These are phyloP conservation scores for Drosophila acutilabella DNA, from an alignment of 2,888 invertebrate genomes.

Conservation along the genomic window DNA sequence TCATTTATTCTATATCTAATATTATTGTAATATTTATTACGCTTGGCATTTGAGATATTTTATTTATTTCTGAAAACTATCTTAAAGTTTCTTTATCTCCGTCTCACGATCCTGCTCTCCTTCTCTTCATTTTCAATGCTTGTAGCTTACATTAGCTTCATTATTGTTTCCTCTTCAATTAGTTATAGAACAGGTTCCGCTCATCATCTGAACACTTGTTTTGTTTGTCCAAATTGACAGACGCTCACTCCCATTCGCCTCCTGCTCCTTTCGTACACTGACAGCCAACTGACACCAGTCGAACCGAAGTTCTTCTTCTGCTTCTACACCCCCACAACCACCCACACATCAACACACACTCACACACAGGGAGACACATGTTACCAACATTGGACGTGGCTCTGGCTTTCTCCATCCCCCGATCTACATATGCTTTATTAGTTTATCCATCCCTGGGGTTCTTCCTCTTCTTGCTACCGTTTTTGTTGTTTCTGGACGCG, in stretches of 20 bases:
- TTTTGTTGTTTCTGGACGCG: constrained; percentile 34
- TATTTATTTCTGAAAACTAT: too few species aligned
- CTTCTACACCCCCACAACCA: constrained; percentile 4
- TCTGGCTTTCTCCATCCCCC: constrained; percentile 14
- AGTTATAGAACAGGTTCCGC: constrained; percentile 61
- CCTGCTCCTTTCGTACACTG: constrained; percentile 18
- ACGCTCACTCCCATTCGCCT: constrained; percentile 49
- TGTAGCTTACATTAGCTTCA: constrained; percentile 20
- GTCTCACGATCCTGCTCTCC: neutral
- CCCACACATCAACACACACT: constrained; percentile 3
- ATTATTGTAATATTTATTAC: too few species aligned
- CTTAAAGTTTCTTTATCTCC: too few species aligned
- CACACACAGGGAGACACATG: constrained; percentile 41
- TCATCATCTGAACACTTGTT: constrained; percentile 51
- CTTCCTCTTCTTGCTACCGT: neutral
- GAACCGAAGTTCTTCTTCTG: constrained; percentile 35
- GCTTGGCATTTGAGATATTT: too few species aligned
- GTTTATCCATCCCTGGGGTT: constrained; percentile 58
- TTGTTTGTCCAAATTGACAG: constrained; percentile 71
- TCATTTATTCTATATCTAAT: too few species aligned
- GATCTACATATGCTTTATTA: constrained; percentile 73
- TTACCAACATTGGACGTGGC: constrained; percentile 46
- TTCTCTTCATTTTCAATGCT: neutral
- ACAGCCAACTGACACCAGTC: constrained; percentile 77
- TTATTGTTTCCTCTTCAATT: constrained; percentile 54